Conservation (phyloP, 1,140 invertebrate species). For the Calliopsis andreniformis region DNA sequence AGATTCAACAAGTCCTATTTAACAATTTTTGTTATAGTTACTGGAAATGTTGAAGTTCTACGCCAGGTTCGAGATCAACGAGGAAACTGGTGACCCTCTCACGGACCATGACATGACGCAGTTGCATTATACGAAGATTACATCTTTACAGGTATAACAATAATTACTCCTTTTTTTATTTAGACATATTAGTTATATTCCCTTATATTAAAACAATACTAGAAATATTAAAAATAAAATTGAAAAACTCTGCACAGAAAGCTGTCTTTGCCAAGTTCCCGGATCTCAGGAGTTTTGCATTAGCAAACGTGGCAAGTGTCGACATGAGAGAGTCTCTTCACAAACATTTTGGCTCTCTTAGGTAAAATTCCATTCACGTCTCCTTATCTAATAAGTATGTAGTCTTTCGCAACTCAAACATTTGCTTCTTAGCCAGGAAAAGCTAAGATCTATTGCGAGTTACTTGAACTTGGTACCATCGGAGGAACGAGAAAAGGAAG, state of each 20-base stretch:
- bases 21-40: constrained; percentile 85
- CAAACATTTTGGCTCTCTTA: constrained; percentile 92
- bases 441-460: constrained; percentile 91
- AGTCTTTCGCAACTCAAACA: background rate
- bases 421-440: constrained; percentile 84
- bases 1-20: background rate
- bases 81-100: constrained; percentile 96
- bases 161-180: too few species aligned
- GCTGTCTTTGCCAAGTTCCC: constrained; percentile 96
- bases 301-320: constrained; percentile 96
- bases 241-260: constrained; percentile 85
- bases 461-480: constrained; percentile 93
- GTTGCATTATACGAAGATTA: constrained; percentile 95
- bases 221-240: constrained; percentile 24
- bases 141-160: constrained; percentile 88
- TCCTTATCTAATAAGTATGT: background rate
- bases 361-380: constrained; percentile 77
- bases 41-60: constrained; percentile 98
- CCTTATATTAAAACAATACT: too few species aligned
- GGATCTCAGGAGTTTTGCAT: constrained; percentile 91
- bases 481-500: constrained; percentile 85
- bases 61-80: constrained; percentile 98
- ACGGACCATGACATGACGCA: constrained; percentile 96
- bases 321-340: constrained; percentile 92
- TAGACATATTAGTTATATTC: too few species aligned